Base-by-base conservation (phyloP, 1,140 invertebrate species). In the Lithobius niger region DNA sequence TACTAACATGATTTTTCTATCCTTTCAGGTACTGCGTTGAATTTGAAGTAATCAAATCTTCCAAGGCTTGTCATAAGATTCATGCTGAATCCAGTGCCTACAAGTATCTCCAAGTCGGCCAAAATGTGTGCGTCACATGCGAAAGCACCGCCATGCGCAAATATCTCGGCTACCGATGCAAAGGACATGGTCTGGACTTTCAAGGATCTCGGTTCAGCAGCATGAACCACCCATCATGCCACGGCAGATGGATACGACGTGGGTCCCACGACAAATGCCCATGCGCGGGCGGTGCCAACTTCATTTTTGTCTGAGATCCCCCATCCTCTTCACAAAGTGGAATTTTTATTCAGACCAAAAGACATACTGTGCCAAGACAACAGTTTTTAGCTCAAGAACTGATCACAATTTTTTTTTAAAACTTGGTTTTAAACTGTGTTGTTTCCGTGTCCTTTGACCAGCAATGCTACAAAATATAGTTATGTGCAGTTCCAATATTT, bases 31-130 rank as follows among this genome's bases (percentile, higher is more conserved):
- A 88, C 66, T 88, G 84, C 65, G 82, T 87, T 2, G 80, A 85
- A 62, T 89, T 86, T 62, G 81, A 86, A 68, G 79, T 89, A 16
- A 74, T 82, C 40, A 88, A 87, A 69, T 79, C 83, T 2, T 81
- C 84, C 2, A 86, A 86, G 61, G 82, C 82, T 1, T 89, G 85
- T 65, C 81, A 82, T 64, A 79, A 82, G 59, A 78, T 85, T 65
- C 74, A 77, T 4, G 43, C 16, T 19, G 48, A 40, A 18, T 13
- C 18, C 10, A 40, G 6, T 10, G 77, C 76, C 21, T 84, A 83
- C 62, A 78, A 79, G 54, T 67, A 78, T 1, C 69, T 88, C 54
- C 70, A 19, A 2, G 10, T 67, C 84, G 84, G 83, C 60, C 77
- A 79, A 62, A 75, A 76, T 27, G 80, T 88, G 0, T 84, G 82